Base-by-base conservation (phyloP, 2,888 invertebrate genomes). In the Amphipyra tragopoginis region DNA sequence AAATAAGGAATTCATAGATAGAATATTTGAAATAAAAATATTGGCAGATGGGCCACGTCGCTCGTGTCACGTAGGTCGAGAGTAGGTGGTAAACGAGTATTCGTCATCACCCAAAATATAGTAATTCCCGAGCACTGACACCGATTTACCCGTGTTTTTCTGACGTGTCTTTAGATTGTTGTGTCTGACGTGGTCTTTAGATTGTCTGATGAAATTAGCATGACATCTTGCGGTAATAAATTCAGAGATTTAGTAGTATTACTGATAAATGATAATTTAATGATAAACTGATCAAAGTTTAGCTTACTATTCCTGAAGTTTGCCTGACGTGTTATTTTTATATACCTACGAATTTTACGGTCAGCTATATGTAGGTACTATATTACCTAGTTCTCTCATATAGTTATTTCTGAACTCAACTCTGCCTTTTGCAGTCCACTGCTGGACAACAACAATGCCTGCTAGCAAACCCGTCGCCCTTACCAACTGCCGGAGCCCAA, bases 1-100 rank as follows among this genome's bases (percentile, higher is more conserved):
- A 57, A 65, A 72, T 21, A 57, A 15, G 58, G 66, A 58, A 68
- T 49, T 52, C 51, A 15, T 14, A 59, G 59, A 44, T 50, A 67
- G 64, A 21, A 52, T 43, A 39, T 45, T 44, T 57, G 33, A 29
- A 29, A 5, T 36, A 5, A 15, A 60, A 43, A 43, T 21, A 21
- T 3, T 13, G 33, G 14, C 51, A 49, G 26, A 45, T 51, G 48
- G 55, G 13, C 47, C 51, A 60, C 65, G 75, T 58, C 45, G 49
- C 33, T 47, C n/a, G 13, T 21, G 42, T 50, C 78, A 70, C 77
- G 80, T 78, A 77, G 60, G 58, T 57, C 49, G 65, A 21, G 52
- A 66, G 77, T 79, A 60, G 79, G 79, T 43, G 64, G 67, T 52
- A 44, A 67, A 63, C 5, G 55, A 21, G 34, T 50, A 29, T 15